These are phyloP conservation scores for Ganaspis brasiliensis DNA, from an alignment of 2,888 invertebrate genomes.

Conservation along the genomic window DNA sequence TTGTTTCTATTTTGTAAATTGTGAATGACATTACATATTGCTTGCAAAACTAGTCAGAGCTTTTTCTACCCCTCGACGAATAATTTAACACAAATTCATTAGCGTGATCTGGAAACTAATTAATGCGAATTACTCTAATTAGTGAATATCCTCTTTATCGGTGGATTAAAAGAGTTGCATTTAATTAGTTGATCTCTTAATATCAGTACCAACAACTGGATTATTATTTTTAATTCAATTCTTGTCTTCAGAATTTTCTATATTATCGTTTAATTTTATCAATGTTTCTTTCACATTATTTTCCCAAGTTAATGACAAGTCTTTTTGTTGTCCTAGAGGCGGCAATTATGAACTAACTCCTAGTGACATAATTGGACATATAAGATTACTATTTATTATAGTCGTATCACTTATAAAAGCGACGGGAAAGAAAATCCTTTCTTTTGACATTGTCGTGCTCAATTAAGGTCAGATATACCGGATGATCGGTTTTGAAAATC, in stretches of 20 bases:
- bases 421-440: not conserved
- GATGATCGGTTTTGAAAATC: slow-evolving; percentile 30
- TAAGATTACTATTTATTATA: too few species aligned
- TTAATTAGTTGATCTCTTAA: not conserved
- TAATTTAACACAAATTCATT: not conserved
- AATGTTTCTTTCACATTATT: too few species aligned
- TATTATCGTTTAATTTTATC: too few species aligned
- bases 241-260: too few species aligned
- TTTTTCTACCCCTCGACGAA: not conserved
- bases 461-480: slow-evolving; percentile 31
- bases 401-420: too few species aligned
- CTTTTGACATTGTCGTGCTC: not conserved
- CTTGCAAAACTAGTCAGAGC: not conserved
- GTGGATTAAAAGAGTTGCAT: not conserved
- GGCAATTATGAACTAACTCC: too few species aligned
- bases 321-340: too few species aligned
- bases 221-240: too few species aligned
- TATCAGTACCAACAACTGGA: not conserved
- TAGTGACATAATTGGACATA: too few species aligned
- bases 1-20: slow-evolving; percentile 22
- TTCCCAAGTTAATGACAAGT: too few species aligned
- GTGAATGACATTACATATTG: not conserved
- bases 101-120: not conserved
- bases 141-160: not conserved
- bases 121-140: too few species aligned